Evolutionary conservation across 2,888 invertebrate genomes (phyloP), one percentile per base, ranked within the genome.

Genomic region (Eupeodes latifasciatus): DNA sequence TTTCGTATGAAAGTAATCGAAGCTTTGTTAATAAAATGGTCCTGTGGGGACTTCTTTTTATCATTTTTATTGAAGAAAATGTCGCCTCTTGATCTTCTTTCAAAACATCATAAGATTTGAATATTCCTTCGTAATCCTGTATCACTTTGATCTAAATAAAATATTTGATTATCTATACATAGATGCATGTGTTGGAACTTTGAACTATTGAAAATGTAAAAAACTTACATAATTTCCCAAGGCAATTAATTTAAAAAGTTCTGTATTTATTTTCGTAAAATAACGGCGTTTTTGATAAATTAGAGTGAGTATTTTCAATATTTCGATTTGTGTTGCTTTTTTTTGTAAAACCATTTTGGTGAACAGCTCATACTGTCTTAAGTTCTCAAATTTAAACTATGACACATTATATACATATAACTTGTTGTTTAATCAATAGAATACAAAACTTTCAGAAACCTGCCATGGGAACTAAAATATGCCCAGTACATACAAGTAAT

Each of bases 241-340:
- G 9, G 27, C 53, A 34, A 61, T 71, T 19, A 16, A 64, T 27
- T 72, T 72, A 0, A 72, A 3, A 2, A 79, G 51, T 44, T 74
- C 64, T 34, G 64, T 34, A 57, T 55, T 80, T 47, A 80, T 11
- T 64, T 72, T 80, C 7, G 72, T 80, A 9, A 80, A 64, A 55
- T 19, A 34, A 1, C 80, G 55, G 5, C 34, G 55, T 64, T 64
- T 80, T 49, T 55, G 44, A 36, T 62, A 49, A 14, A 64, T 74
- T 14, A 19, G 12, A 36, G n/a, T 40, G 4, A 78, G 49, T n/a
- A 49, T 69, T 51, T 69, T 69, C 27, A 69, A 69, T 27, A 53
- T 61, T 19, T 36, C 36, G 10, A 69, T 11, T 44, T 78, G 59
- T 14, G 10, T 53, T 10, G 69, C 36, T 19, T 61, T 69, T 12